Conservation (phyloP, 2,888 invertebrate genomes). For the Nemurella pictetii region DNA sequence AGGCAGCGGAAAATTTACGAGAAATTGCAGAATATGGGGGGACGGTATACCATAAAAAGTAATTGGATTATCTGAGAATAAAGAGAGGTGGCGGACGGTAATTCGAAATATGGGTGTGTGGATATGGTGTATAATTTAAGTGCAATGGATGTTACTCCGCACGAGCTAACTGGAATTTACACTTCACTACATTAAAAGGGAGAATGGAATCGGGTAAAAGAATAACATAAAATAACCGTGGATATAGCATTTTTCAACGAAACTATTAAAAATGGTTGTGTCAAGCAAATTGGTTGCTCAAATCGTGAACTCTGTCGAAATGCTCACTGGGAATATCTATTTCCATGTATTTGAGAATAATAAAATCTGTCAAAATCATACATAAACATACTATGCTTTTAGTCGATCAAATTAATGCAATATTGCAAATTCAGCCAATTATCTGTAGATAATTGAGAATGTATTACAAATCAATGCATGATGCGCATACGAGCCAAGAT, state of each 20-base stretch:
- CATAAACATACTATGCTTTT: background rate
- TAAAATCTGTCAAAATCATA: background rate
- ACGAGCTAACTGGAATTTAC: background rate
- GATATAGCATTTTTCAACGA: background rate
- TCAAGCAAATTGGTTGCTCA: background rate
- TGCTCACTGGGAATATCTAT: background rate
- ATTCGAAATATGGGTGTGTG: constrained; percentile 2
- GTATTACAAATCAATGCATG: background rate
- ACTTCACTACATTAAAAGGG: background rate
- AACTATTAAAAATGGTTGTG: background rate
- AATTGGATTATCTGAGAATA: constrained; percentile 19
- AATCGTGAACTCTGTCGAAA: background rate
- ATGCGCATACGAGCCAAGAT: background rate
- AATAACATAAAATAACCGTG: background rate
- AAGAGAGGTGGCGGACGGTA: background rate
- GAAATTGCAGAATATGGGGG: background rate
- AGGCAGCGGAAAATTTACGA: background rate
- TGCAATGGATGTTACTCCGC: background rate
- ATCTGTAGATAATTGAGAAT: background rate
- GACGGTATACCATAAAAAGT: constrained; percentile 8
- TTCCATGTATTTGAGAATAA: background rate
- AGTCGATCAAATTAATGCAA: background rate
- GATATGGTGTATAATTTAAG: constrained; percentile 6
- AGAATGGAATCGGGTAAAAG: background rate
- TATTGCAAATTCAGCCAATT: background rate